Evolutionary conservation across 2,113 vertebrate species (phyloP), one percentile per base, ranked within the genome.

Genomic region (Phycodurus eques): DNA sequence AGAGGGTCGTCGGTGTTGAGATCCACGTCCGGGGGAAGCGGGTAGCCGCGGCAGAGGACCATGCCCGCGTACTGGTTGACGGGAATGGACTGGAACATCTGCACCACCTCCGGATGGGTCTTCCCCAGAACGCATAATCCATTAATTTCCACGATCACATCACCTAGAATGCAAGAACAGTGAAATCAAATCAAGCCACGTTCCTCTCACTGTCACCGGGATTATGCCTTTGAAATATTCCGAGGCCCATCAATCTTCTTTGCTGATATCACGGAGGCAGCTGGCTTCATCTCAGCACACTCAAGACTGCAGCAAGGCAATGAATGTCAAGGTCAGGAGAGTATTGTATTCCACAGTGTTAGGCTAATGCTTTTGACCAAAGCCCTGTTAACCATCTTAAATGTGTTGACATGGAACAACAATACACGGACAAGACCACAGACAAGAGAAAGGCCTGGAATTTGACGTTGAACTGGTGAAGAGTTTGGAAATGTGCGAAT

Each of bases 51-150:
- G 77, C 97, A 99, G 4, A 99, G 85, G 22, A 96, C 95, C 95
- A 99, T 95, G 91, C 94, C 96, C 80, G 97, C 96, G 14, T 96
- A 96, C 85, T 98, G 97, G 84, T 93, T 96, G 76, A 97, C 91
- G 4, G 95, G 94, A 67, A 99, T 94, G 27, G 96, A 93, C 56
- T 96, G 96, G 88, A 99, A 99, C 95, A 99, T 98, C 92, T 97
- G 96, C 79, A 99, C 98, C 83, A 99, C 98, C 83, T 99, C 96
- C 70, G 96, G 97, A 69, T 99, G 98, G 20, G 98, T 99, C 82
- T 98, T 96, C 20, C 98, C 98, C 68, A 99, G 94, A 73, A 99
- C 97, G 73, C 95, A 98, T n/a, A 81, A 91, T 61, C 96, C 94
- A 42, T 99, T 98, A 79, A 98, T 98, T 87, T 98, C 96, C 62